Base-by-base conservation (phyloP, 2,888 invertebrate species). In the Netelia melanura region DNA sequence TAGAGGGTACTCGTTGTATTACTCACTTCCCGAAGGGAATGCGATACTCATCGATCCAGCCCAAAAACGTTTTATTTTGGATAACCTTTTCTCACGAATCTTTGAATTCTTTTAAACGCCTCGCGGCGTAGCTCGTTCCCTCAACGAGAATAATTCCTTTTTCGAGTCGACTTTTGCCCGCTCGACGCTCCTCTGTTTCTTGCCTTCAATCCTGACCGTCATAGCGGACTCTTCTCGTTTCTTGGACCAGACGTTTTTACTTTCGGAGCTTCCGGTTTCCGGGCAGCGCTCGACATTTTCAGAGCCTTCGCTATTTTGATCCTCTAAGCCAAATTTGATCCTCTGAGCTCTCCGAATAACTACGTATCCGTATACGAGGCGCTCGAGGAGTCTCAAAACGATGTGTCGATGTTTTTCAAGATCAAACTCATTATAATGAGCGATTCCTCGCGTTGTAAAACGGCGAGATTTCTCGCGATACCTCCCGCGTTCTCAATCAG, bases 371-470 rank as follows among this genome's bases (percentile, higher is more conserved):
- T 44, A 44, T 44, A 21, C 21, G 21, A 44, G 21, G 23, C 65
- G 25, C 25, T 81, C 14, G 74, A 65, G 17, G 81, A 71, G 11
- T 74, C 81, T 62, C 74, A 23, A 17, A 81, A 17, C 21, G 80
- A 74, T 8, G 56, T 43, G 30, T 81, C 52, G 0, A 81, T 56
- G 30, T 81, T 74, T 58, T 65, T 74, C 11, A 65, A 56, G 62
- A 81, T 81, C 11, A 75, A 30, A 56, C 23, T 81, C 11, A 68
- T 64, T 43, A 68, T 44, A 44, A 81, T 81, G 25, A 65, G 23
- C 3, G 62, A 76, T 81, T 76, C 30, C n/a, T 76, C 81, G 10
- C 14, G 61, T 21, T 74, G 74, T 5, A 74, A 43, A 44, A 74
- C 67, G 11, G 68, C 54, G 17, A 81, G 23, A 64, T 75, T 65